Evolutionary conservation across 2,113 vertebrate species (phyloP).

Genomic region (Syngnathus scovelli): DNA sequence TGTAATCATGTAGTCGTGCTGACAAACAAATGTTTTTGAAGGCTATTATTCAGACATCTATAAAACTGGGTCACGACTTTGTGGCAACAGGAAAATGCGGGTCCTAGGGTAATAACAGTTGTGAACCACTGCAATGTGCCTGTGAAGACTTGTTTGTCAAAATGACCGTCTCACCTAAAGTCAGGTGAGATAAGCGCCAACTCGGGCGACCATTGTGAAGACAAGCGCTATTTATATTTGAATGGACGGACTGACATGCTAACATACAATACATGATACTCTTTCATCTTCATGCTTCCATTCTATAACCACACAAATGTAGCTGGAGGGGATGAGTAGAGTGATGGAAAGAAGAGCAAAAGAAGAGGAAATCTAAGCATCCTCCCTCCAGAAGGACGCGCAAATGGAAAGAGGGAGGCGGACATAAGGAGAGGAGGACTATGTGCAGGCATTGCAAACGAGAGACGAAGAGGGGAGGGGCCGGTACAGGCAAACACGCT

Average conservation of each 20-base stretch:
- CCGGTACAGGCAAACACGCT: slow-evolving; percentile 43
- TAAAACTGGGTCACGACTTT: neutral
- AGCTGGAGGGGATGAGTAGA: neutral
- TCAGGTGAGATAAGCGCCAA: neutral
- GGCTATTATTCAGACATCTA: no score
- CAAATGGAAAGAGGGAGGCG: neutral
- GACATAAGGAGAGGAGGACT: slow-evolving; percentile 4
- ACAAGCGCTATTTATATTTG: neutral
- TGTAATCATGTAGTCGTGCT: no score
- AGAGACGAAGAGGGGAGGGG: slow-evolving; percentile 26
- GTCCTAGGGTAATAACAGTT: no score
- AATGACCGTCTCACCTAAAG: neutral
- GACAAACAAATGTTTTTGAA: no score
- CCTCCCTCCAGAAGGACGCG: neutral
- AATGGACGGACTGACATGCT: neutral
- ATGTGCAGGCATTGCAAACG: slow-evolving; percentile 22
- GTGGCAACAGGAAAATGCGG: neutral
- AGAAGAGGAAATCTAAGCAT: neutral
- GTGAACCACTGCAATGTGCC: neutral
- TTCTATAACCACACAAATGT: neutral
- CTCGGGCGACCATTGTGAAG: neutral
- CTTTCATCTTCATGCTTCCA: neutral
- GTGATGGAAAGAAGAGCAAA: neutral
- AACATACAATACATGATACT: neutral
- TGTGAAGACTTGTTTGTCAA: neutral